phyloP scores from a whole-genome alignment of 1,140 invertebrate species.

The Pectinophora gossypiella region DNA sequence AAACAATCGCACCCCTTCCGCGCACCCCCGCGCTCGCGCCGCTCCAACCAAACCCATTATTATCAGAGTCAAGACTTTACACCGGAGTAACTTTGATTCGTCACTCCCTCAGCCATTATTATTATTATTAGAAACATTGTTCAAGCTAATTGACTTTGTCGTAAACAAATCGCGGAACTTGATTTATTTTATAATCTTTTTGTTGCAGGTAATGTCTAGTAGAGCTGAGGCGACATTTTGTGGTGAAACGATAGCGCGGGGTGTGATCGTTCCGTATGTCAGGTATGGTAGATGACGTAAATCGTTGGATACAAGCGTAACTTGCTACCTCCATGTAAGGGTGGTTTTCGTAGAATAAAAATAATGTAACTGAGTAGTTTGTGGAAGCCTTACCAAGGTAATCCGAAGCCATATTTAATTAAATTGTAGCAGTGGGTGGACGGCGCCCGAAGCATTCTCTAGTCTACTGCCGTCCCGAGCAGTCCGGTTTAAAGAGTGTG shows the following conservation, averaged over 20 bases:
- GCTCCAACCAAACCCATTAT: conserved; percentile 61
- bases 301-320: not conserved
- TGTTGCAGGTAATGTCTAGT: conserved; percentile 56
- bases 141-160: conserved; percentile 45
- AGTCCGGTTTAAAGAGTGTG: conserved; percentile 26
- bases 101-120: conserved; percentile 60
- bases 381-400: conserved; percentile 63
- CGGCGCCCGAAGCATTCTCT: conserved; percentile 46
- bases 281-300: not conserved
- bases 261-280: not conserved
- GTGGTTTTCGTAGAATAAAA: not conserved
- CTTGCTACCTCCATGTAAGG: not conserved
- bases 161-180: conserved; percentile 45
- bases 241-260: not conserved
- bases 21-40: conserved; percentile 19
- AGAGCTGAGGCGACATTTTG: conserved; percentile 13
- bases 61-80: conserved; percentile 68
- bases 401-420: conserved; percentile 74
- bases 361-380: conserved; percentile 47
- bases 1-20: conserved; percentile 57
- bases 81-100: conserved; percentile 69
- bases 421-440: conserved; percentile 61
- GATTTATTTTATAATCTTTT: conserved; percentile 50
- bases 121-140: conserved; percentile 58
- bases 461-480: conserved; percentile 31